Percentiles rank a stretch among this genome's conserved stretches.
Evolutionary conservation across 1,140 invertebrate species (phyloP).

Genomic region (Whitmania pigra): DNA sequence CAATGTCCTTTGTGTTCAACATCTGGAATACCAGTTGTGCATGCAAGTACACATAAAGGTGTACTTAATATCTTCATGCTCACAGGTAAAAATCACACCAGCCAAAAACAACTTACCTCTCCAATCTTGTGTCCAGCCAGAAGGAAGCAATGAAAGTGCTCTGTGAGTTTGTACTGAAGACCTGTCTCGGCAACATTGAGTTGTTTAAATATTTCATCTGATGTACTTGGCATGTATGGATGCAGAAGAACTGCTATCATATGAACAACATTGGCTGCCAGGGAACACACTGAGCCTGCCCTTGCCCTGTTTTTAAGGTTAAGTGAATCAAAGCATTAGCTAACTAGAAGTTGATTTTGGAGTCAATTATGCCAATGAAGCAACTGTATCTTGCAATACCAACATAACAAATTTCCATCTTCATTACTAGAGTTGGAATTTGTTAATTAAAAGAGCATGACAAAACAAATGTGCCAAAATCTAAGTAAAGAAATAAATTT

Average conservation of each 20-base stretch:
- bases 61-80: not conserved
- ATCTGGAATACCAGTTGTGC: not conserved
- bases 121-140: conserved; percentile 72
- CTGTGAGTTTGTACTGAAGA: conserved; percentile 47
- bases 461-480: not conserved
- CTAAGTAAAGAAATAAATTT: not conserved
- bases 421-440: too few relatives aligned
- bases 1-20: not conserved
- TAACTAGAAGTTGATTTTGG: not conserved
- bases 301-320: conserved; percentile 33
- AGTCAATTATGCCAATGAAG: not conserved
- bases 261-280: conserved; percentile 72
- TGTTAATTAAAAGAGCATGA: not conserved
- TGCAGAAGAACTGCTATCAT: conserved; percentile 67
- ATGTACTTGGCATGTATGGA: conserved; percentile 80
- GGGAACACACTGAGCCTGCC: conserved; percentile 69
- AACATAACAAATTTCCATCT: too few relatives aligned
- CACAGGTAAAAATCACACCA: conserved; percentile 22
- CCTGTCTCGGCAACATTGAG: conserved; percentile 49
- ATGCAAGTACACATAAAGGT: not conserved
- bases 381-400: too few relatives aligned
- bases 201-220: conserved; percentile 56
- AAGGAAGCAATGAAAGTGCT: conserved; percentile 54
- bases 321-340: not conserved
- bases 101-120: conserved; percentile 47